Conservation (phyloP, 2,888 invertebrate genomes). For the Epistrophe eligans region DNA sequence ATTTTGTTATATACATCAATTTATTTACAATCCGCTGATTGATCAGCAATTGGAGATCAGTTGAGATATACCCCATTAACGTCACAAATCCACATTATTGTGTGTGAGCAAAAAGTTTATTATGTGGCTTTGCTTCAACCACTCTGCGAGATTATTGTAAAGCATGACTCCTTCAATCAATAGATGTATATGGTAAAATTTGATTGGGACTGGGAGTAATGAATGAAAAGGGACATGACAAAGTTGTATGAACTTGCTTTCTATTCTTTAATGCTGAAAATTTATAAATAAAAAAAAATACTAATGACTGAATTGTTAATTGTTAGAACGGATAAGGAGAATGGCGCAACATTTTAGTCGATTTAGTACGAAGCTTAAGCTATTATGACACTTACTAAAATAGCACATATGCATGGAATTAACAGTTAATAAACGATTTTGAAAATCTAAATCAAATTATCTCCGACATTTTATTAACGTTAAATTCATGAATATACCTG, state of each 20-base stretch:
- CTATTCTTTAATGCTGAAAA: no score
- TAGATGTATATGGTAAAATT: background rate
- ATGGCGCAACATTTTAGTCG: no score
- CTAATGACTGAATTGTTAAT: no score
- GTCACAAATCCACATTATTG: conserved; percentile 54
- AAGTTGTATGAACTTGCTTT: background rate
- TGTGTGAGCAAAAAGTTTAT: conserved; percentile 54
- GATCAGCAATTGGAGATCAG: conserved; percentile 70
- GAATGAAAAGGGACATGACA: background rate
- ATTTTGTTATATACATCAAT: conserved; percentile 58
- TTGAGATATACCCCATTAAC: conserved; percentile 66
- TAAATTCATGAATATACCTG: no score
- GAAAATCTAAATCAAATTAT: no score
- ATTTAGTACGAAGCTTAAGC: no score
- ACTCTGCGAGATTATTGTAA: conserved; percentile 10
- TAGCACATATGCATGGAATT: no score
- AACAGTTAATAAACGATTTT: no score
- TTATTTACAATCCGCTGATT: conserved; percentile 66
- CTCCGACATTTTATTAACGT: no score
- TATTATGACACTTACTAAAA: no score
- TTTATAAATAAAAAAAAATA: no score
- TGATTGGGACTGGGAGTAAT: background rate
- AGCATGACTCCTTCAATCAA: conserved; percentile 16
- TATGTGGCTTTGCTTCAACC: conserved; percentile 33
- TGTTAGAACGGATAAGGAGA: no score